Evolutionary conservation across 2,888 invertebrate genomes (phyloP).

Genomic region (Girardia tigrina): DNA sequence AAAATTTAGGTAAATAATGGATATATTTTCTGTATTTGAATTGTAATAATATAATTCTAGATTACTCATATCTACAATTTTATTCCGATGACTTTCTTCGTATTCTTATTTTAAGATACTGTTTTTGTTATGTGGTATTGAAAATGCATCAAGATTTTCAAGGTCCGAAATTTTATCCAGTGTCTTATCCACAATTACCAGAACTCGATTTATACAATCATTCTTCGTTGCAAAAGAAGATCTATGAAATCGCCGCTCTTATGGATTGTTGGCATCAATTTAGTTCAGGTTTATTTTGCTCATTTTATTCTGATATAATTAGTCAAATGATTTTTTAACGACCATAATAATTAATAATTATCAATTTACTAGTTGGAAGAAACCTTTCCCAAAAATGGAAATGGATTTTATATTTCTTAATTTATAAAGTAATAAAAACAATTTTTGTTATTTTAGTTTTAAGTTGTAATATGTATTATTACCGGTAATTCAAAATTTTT

Average conservation of each 20-base stretch:
- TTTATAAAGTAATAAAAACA: too few relatives aligned
- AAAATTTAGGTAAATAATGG: constrained; percentile 59
- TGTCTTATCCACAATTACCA: constrained; percentile 70
- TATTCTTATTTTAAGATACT: constrained; percentile 69
- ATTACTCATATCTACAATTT: constrained; percentile 60
- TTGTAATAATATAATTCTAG: constrained; percentile 39
- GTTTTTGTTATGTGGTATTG: constrained; percentile 79
- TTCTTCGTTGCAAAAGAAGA: constrained; percentile 58
- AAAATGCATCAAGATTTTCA: constrained; percentile 70
- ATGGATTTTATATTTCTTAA: too few relatives aligned
- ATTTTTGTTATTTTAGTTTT: too few relatives aligned
- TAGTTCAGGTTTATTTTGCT: background rate
- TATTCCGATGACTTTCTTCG: constrained; percentile 87
- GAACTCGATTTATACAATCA: constrained; percentile 73
- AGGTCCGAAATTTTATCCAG: constrained; percentile 69
- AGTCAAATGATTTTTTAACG: too few relatives aligned
- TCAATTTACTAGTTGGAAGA: too few relatives aligned
- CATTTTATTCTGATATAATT: background rate
- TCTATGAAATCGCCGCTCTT: constrained; percentile 68
- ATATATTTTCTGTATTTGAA: background rate
- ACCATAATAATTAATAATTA: too few relatives aligned
- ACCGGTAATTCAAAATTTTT: too few relatives aligned
- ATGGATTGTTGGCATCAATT: constrained; percentile 60
- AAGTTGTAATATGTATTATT: too few relatives aligned
- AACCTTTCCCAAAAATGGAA: too few relatives aligned